Evolutionary conservation across 2,888 invertebrate species (phyloP).

Genomic region (Cheilosia vulpina): DNA sequence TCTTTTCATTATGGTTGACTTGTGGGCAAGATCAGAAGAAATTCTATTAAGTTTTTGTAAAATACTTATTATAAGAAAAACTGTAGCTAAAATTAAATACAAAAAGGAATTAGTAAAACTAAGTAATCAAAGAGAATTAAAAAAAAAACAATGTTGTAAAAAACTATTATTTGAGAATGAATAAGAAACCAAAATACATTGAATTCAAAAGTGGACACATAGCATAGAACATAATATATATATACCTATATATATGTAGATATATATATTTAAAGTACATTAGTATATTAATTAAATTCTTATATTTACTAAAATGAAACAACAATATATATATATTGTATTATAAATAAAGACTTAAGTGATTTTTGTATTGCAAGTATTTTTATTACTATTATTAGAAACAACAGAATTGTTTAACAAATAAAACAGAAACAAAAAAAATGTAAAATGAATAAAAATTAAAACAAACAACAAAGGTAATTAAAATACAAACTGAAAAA

Average conservation of each 20-base stretch:
- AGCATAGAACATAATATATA: constrained; percentile 41
- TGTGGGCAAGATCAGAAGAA: constrained; percentile 15
- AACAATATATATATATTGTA: constrained; percentile 37
- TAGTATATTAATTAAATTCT: constrained; percentile 55
- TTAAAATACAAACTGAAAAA: constrained; percentile 40
- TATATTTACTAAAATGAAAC: constrained; percentile 68
- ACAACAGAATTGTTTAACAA: constrained; percentile 65
- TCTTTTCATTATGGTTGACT: constrained; percentile 8
- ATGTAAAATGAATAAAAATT: constrained; percentile 57
- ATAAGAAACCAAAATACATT: constrained; percentile 24
- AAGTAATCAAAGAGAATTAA: constrained; percentile 8
- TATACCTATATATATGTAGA: background rate
- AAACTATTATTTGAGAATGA: constrained; percentile 11
- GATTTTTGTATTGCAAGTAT: constrained; percentile 76
- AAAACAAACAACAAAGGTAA: constrained; percentile 40
- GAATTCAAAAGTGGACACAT: constrained; percentile 39
- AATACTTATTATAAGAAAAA: constrained; percentile 20
- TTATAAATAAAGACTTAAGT: constrained; percentile 76
- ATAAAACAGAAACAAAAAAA: constrained; percentile 59
- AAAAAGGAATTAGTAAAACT: constrained; percentile 28
- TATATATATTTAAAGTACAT: constrained; percentile 34
- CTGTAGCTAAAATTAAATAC: constrained; percentile 8
- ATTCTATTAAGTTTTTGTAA: constrained; percentile 45
- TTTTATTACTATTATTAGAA: constrained; percentile 75
- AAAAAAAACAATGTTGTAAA: constrained; percentile 20